Percentiles rank a stretch among this genome's conserved stretches.
Conservation (phyloP, 2,888 invertebrate genomes). For the Nephrotoma flavescens region DNA sequence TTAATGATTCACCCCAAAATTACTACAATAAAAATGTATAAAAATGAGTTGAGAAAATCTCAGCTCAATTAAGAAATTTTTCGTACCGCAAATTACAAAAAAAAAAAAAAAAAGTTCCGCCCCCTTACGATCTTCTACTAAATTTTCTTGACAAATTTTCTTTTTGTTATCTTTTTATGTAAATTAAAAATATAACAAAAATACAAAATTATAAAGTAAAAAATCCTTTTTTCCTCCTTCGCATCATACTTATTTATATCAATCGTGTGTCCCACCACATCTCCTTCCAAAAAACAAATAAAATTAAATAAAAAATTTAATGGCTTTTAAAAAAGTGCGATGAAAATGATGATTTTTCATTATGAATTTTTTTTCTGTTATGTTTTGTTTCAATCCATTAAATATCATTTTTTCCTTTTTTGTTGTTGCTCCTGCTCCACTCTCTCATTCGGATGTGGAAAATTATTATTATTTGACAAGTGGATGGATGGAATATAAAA, state of each 20-base stretch:
- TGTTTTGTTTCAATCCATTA: neutral
- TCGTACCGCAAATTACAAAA: neutral
- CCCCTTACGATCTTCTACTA: neutral
- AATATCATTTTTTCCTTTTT: neutral
- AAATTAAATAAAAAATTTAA: neutral
- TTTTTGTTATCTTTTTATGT: neutral
- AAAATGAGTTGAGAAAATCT: neutral
- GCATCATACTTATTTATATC: neutral
- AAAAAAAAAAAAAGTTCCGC: neutral
- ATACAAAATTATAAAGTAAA: neutral
- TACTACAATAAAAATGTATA: neutral
- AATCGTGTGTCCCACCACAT: neutral
- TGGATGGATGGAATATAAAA: neutral
- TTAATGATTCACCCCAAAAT: neutral
- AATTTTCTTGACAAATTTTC: neutral
- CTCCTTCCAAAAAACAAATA: neutral
- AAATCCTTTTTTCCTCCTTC: neutral
- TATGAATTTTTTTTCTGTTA: neutral
- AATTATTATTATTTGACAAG: neutral
- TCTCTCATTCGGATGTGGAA: neutral
- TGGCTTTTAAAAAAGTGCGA: neutral
- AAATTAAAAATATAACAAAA: neutral
- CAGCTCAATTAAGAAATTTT: neutral
- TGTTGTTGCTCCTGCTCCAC: neutral
- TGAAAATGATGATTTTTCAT: neutral